Evolutionary conservation across 2,888 invertebrate species (phyloP).

Genomic region (Leptopilina syphax): DNA sequence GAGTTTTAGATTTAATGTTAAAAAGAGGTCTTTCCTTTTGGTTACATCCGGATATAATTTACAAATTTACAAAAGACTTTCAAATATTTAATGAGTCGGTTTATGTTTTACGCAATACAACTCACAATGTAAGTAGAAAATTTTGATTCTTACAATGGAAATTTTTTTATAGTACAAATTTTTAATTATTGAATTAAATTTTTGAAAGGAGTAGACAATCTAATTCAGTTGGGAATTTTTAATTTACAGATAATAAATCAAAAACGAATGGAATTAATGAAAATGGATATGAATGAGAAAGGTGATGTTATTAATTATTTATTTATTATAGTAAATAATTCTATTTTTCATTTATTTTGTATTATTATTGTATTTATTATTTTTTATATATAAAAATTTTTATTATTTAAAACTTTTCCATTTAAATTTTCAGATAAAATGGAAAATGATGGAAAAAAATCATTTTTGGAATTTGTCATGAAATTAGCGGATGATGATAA

Average conservation of each 20-base stretch:
- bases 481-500: conserved; percentile 78
- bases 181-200: too few relatives aligned
- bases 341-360: background rate
- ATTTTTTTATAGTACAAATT: too few relatives aligned
- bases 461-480: conserved; percentile 78
- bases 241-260: conserved; percentile 65
- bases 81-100: conserved; percentile 79
- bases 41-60: conserved; percentile 81
- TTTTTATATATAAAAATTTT: background rate
- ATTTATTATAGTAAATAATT: background rate
- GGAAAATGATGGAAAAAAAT: conserved; percentile 68
- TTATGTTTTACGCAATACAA: conserved; percentile 66
- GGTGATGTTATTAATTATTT: background rate
- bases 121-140: background rate
- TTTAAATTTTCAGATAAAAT: conserved; percentile 18
- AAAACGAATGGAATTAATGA: conserved; percentile 72
- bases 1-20: conserved; percentile 75
- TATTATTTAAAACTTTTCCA: background rate
- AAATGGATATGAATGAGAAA: conserved; percentile 51
- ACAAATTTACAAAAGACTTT: conserved; percentile 78
- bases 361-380: too few relatives aligned
- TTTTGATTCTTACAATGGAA: background rate
- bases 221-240: too few relatives aligned
- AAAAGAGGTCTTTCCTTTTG: conserved; percentile 76
- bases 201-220: too few relatives aligned